Evolutionary conservation across 2,888 invertebrate genomes (phyloP).

Genomic region (Mimas tiliae): DNA sequence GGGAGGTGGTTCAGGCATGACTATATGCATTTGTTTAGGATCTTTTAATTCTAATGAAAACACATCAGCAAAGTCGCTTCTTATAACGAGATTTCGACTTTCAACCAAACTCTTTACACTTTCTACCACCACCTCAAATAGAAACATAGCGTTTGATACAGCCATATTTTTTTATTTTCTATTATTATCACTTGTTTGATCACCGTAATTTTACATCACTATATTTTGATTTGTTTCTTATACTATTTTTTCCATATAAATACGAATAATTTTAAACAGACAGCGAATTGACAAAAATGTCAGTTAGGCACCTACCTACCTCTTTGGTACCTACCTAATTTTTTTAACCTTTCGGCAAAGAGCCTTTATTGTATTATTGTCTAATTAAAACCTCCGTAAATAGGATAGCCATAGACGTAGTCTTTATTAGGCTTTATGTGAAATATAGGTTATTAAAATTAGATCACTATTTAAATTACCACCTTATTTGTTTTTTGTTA

Average conservation of each 20-base stretch:
- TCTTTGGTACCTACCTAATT: too few species aligned
- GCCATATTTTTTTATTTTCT: constrained; percentile 61
- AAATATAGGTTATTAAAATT: too few species aligned
- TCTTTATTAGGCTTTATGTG: too few species aligned
- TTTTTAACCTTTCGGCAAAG: too few species aligned
- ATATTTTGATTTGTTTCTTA: background rate
- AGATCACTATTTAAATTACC: too few species aligned
- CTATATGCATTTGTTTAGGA: constrained; percentile 76
- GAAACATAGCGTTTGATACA: constrained; percentile 69
- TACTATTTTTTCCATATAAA: background rate
- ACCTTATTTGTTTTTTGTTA: too few species aligned
- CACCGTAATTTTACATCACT: constrained; percentile 14
- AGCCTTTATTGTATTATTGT: too few species aligned
- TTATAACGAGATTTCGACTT: constrained; percentile 64
- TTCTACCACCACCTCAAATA: constrained; percentile 76
- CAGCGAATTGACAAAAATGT: background rate
- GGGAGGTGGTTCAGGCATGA: constrained; percentile 75
- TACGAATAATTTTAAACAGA: constrained; percentile 9
- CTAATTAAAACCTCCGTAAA: too few species aligned
- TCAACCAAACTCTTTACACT: constrained; percentile 65
- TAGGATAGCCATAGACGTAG: too few species aligned
- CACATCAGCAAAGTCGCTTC: constrained; percentile 73
- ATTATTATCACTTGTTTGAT: background rate
- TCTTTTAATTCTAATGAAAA: constrained; percentile 76
- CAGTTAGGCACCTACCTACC: constrained; percentile 1